phyloP scores from a whole-genome alignment of 2,888 invertebrate genomes.

The Cryptus armator region DNA sequence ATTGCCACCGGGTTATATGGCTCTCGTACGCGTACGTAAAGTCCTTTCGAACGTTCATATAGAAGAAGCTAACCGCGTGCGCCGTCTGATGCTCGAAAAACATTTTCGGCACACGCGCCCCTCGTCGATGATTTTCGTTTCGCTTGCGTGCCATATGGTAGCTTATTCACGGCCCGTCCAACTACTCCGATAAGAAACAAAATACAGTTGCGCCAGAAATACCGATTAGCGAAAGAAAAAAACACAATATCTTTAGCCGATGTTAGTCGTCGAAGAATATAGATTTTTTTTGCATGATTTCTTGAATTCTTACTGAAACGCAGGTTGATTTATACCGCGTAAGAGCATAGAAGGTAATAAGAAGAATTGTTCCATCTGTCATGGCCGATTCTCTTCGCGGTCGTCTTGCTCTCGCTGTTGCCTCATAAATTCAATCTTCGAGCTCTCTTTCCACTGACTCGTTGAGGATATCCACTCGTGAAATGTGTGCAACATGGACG shows the following conservation, averaged over 20 bases:
- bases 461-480: constrained; percentile 24
- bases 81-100: constrained; percentile 47
- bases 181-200: constrained; percentile 1
- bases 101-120: constrained; percentile 50
- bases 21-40: constrained; percentile 29
- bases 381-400: constrained; percentile 36
- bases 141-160: constrained; percentile 37
- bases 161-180: constrained; percentile 4
- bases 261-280: neutral
- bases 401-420: constrained; percentile 22
- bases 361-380: constrained; percentile 51
- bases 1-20: constrained; percentile 58
- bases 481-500: constrained; percentile 35
- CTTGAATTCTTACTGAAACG: constrained; percentile 12
- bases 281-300: constrained; percentile 21
- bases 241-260: neutral
- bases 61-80: constrained; percentile 47
- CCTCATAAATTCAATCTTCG: constrained; percentile 66
- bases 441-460: constrained; percentile 30
- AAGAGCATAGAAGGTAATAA: constrained; percentile 17
- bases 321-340: constrained; percentile 4
- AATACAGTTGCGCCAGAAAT: neutral
- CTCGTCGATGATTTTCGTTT: constrained; percentile 25
- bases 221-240: neutral
- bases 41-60: constrained; percentile 34